Evolutionary conservation across 2,888 invertebrate species (phyloP).

Genomic region (Parnassius mnemosyne): DNA sequence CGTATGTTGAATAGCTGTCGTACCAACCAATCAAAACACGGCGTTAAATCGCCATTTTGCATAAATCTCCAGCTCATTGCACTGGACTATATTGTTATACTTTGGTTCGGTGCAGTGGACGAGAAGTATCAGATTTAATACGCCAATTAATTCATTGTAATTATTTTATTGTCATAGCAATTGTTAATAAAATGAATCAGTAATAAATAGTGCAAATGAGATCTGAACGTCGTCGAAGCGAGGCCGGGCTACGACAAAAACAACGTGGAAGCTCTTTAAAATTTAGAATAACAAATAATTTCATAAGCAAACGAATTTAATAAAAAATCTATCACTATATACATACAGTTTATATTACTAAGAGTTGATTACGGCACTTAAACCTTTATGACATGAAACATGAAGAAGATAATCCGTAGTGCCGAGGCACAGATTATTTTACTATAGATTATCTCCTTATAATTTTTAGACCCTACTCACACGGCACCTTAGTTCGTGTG

Average conservation of each 20-base stretch:
- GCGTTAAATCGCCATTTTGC: neutral
- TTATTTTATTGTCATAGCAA: neutral
- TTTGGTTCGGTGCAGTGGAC: neutral
- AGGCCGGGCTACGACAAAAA: neutral
- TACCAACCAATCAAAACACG: too few relatives aligned
- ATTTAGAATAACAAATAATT: constrained; percentile 1
- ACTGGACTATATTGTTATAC: neutral
- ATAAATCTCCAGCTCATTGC: neutral
- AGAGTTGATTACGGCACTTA: neutral
- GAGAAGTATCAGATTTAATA: neutral
- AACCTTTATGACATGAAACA: too few relatives aligned
- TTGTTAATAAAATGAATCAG: neutral
- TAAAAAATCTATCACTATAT: constrained; percentile 8
- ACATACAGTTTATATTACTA: constrained; percentile 7
- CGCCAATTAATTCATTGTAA: neutral
- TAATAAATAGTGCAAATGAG: neutral
- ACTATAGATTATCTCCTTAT: too few relatives aligned
- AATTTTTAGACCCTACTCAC: too few relatives aligned
- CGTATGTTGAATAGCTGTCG: too few relatives aligned
- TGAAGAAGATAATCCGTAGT: too few relatives aligned
- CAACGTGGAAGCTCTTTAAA: constrained; percentile 1
- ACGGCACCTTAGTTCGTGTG: too few relatives aligned
- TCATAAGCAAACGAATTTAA: neutral
- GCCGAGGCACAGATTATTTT: too few relatives aligned
- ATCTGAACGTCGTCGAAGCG: too few relatives aligned